A percentile compares a stretch with the other conserved stretches of the same genome.
Evolutionary conservation across 2,113 vertebrate species (phyloP).

Genomic region (Sciurus niger): DNA sequence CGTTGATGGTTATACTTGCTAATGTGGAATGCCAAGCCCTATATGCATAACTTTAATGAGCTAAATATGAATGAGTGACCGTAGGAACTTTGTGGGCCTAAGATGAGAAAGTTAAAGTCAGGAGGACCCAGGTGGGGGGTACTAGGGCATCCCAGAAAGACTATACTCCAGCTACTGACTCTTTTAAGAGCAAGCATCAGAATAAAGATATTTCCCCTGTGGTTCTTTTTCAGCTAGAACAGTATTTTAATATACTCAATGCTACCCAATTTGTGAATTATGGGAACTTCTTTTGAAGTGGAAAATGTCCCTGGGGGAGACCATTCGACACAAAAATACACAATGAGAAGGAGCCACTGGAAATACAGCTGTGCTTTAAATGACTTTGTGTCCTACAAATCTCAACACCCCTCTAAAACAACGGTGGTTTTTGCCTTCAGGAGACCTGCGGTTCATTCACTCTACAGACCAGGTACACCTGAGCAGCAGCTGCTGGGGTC

Average conservation of each 20-base stretch:
- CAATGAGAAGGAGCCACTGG: background rate
- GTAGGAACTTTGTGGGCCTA: background rate
- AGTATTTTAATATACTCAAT: background rate
- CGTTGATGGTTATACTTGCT: background rate
- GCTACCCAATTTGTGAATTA: background rate
- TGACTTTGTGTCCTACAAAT: background rate
- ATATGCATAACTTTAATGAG: background rate
- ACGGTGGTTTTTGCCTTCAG: background rate
- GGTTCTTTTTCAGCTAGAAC: slow-evolving; percentile 6
- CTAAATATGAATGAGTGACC: background rate
- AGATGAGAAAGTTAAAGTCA: background rate
- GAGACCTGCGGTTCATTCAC: background rate
- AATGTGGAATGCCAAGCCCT: background rate
- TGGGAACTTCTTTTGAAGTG: background rate
- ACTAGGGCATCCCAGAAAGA: background rate
- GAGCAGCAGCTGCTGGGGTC: background rate
- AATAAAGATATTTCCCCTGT: background rate
- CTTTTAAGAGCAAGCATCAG: background rate
- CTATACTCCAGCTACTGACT: background rate
- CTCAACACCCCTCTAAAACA: background rate
- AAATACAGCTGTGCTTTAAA: background rate
- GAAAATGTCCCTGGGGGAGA: background rate
- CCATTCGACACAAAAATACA: background rate
- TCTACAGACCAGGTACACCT: background rate
- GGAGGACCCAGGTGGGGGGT: background rate